These are phyloP conservation scores for Styela clava DNA, from an alignment of 23 tunicate species.

Conservation along the genomic window DNA sequence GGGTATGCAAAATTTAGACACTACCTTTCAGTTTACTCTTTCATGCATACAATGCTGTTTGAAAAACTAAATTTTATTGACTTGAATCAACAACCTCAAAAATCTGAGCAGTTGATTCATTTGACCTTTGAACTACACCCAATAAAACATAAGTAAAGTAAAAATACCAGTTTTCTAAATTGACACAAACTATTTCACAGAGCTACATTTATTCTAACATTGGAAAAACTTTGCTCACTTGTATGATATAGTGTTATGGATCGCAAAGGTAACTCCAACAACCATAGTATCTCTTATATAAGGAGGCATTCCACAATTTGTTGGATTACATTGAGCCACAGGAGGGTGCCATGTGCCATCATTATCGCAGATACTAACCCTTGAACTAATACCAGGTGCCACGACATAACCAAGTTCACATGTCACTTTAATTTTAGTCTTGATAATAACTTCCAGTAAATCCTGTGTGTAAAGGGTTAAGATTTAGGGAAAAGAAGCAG, in stretches of 20 bases:
- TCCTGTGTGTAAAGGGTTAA: neutral
- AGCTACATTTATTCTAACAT: neutral
- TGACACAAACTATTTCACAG: no score
- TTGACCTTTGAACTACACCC: no score
- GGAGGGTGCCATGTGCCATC: constrained; percentile 69
- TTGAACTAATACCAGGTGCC: neutral
- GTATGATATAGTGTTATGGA: constrained; percentile 45
- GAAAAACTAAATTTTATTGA: no score
- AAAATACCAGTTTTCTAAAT: no score
- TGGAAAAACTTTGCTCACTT: no score
- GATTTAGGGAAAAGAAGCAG: neutral
- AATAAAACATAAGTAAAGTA: no score
- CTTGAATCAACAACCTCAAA: no score
- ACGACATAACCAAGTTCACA: constrained; percentile 58
- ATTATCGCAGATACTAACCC: constrained; percentile 41
- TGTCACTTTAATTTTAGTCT: constrained; percentile 30
- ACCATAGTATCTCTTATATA: constrained; percentile 26
- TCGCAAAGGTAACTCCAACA: constrained; percentile 37
- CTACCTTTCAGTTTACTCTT: no score
- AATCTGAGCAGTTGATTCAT: no score
- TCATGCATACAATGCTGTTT: no score
- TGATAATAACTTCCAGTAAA: constrained; percentile 3
- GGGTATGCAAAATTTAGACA: no score
- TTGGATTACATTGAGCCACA: constrained; percentile 39
- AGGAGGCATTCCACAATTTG: constrained; percentile 57